Evolutionary conservation across 2,888 invertebrate genomes (phyloP).

Genomic region (Nezara viridula): DNA sequence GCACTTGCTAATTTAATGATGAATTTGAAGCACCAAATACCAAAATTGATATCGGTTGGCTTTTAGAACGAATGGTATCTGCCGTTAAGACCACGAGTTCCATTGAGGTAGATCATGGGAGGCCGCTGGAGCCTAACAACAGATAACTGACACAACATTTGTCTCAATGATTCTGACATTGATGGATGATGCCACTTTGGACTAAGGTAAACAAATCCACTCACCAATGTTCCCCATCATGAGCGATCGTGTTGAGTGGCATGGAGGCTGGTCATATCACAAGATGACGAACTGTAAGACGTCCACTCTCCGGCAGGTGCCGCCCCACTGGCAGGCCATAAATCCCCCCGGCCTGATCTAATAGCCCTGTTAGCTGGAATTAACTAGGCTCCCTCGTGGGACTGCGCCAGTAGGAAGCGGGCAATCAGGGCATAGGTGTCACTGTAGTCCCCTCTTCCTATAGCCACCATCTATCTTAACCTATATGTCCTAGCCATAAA

Average conservation of each 20-base stretch:
- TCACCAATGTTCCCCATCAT: conserved; percentile 42
- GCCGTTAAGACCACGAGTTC: neutral
- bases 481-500: neutral
- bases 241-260: conserved; percentile 34
- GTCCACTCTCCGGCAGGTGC: conserved; percentile 39
- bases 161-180: conserved; percentile 38
- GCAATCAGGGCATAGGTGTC: conserved; percentile 38
- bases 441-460: conserved; percentile 16
- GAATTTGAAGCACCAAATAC: neutral
- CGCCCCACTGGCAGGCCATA: conserved; percentile 46
- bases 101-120: neutral
- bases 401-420: conserved; percentile 38
- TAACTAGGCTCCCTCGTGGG: conserved; percentile 31
- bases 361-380: conserved; percentile 45
- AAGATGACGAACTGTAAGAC: conserved; percentile 32
- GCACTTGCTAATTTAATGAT: neutral
- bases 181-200: conserved; percentile 9
- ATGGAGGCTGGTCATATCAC: conserved; percentile 7
- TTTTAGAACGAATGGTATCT: neutral
- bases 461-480: neutral
- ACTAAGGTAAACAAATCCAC: conserved; percentile 35
- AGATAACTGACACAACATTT: conserved; percentile 25
- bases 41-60: neutral
- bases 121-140: neutral
- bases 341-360: conserved; percentile 34